Evolutionary conservation across 2,888 invertebrate species (phyloP), one percentile per base, ranked within the genome.

Genomic region (Coecobrya sp.): DNA sequence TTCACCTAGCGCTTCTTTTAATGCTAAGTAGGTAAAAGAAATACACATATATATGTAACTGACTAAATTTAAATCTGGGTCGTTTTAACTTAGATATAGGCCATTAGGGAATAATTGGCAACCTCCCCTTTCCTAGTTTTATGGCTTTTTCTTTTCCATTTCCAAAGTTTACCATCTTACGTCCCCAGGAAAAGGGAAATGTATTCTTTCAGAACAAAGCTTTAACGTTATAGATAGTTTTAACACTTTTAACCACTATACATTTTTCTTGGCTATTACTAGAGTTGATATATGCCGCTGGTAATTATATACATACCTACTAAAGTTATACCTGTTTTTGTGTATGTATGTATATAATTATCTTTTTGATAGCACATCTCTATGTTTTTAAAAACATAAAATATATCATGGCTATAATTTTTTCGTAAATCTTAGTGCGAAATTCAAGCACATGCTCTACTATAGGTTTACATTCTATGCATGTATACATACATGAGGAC

Each of bases 71-170:
- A 92, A 73, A 88, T 92, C 87, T 76, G 49, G 19, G 42, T 92
- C 85, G 88, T 88, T 70, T 62, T 59, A 85, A 76, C 76, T 30
- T 49, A 89, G 82, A 82, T 92, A 93, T 92, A 92, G 93, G 84
- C 70, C 93, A 92, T 93, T 93, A 92, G 93, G 92, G 93, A 90
- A 93, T 93, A 93, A 93, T 93, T 93, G 92, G 88, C 89, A 85
- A 73, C 62, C 84, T 62, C 85, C 84, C 76, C 79, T 84, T 76
- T 87, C 42, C 49, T 36, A 10, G 30, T 79, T 91, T 92, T 92
- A 88, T 88, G 79, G 92, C 36, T 13, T 87, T 55, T 91, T 82
- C 76, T 84, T 55, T 91, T 82, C 76, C 76, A 73, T 82, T 87
- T 87, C 62, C 76, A 85, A 76, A 90, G 55, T 81, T 86, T 30